A percentile compares a stretch with the other conserved stretches of the same genome.
Evolutionary conservation across 1,140 invertebrate species (phyloP).

Genomic region (Charaxes varanes): DNA sequence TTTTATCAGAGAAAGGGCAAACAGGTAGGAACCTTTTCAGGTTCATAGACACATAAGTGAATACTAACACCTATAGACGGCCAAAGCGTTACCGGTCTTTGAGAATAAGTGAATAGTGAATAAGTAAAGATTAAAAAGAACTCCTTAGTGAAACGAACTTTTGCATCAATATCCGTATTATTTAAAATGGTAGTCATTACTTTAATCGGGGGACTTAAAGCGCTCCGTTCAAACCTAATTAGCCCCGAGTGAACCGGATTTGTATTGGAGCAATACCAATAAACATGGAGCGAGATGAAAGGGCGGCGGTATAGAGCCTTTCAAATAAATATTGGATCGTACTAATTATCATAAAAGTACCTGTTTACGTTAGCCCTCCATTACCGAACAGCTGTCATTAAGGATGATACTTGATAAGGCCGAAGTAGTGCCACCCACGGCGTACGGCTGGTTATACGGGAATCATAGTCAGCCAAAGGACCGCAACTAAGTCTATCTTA

Average conservation of each 20-base stretch:
- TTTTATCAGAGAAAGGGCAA: too few relatives aligned
- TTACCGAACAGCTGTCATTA: constrained; percentile 67
- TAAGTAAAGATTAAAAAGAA: too few relatives aligned
- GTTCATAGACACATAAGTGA: too few relatives aligned
- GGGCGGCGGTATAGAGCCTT: constrained; percentile 44
- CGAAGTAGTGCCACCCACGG: constrained; percentile 53
- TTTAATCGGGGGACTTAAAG: constrained; percentile 34
- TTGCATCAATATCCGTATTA: too few relatives aligned
- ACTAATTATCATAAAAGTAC: constrained; percentile 68
- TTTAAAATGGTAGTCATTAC: constrained; percentile 19
- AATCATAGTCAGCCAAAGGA: constrained; percentile 50
- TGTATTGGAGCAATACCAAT: constrained; percentile 47
- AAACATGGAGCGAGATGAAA: constrained; percentile 56
- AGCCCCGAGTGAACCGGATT: constrained; percentile 38
- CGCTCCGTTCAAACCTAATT: constrained; percentile 38
- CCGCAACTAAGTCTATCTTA: constrained; percentile 39
- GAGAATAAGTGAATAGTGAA: too few relatives aligned
- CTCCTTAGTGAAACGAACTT: too few relatives aligned
- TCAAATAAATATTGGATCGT: constrained; percentile 60
- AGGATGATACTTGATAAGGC: constrained; percentile 39
- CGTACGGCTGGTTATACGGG: constrained; percentile 35
- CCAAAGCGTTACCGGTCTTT: too few relatives aligned
- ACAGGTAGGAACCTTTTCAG: too few relatives aligned
- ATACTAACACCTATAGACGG: too few relatives aligned
- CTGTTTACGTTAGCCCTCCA: constrained; percentile 46